Evolutionary conservation across 1,140 invertebrate genomes (phyloP).

Genomic region (Stenopsyche tienmushanensis): DNA sequence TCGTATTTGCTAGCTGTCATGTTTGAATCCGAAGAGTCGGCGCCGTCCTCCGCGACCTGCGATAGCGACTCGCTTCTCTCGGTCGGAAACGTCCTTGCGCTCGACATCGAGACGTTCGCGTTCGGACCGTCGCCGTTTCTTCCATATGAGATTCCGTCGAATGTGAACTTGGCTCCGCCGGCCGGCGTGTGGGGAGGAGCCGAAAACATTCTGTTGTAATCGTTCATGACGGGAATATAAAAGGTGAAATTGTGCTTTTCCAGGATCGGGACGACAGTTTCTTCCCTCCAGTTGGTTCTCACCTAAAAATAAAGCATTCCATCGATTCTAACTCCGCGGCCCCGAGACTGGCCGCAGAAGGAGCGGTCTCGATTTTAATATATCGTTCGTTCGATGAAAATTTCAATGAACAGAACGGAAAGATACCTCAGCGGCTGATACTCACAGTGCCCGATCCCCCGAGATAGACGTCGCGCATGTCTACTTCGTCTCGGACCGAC

Average conservation of each 20-base stretch:
- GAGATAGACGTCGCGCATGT: conserved; percentile 55
- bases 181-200: conserved; percentile 48
- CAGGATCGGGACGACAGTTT: conserved; percentile 46
- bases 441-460: conserved; percentile 56
- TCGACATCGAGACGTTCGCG: conserved; percentile 39
- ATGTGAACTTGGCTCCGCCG: conserved; percentile 24
- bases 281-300: conserved; percentile 44
- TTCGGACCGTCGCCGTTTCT: conserved; percentile 47
- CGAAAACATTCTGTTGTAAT: conserved; percentile 56
- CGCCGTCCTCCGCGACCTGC: not conserved
- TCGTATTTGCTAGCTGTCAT: conserved; percentile 7
- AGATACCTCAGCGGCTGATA: no score
- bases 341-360: no score
- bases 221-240: conserved; percentile 57
- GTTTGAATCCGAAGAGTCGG: not conserved
- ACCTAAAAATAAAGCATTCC: conserved; percentile 20
- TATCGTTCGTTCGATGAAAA: no score
- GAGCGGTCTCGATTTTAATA: no score
- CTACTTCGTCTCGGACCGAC: conserved; percentile 48
- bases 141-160: conserved; percentile 17
- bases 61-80: conserved; percentile 2
- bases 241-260: conserved; percentile 54
- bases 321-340: not conserved
- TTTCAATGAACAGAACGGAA: no score
- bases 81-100: not conserved